These are phyloP conservation scores for Zaprionus ornatus DNA, from an alignment of 1,140 invertebrate species.

Conservation along the genomic window DNA sequence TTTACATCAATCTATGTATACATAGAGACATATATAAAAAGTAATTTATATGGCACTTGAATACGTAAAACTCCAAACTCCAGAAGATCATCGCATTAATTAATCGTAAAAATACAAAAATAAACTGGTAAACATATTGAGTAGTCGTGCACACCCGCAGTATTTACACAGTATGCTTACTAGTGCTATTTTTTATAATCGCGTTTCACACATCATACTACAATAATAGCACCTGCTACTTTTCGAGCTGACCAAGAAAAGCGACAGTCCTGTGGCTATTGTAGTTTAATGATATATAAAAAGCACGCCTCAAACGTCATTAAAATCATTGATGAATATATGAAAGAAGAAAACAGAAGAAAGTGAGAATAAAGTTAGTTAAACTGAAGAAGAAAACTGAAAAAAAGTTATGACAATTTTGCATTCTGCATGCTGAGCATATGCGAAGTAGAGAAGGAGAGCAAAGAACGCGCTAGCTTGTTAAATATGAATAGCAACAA, in stretches of 20 bases:
- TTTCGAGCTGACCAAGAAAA: constrained; percentile 70
- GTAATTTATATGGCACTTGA: constrained; percentile 62
- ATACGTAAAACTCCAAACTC: constrained; percentile 41
- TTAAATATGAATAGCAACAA: constrained; percentile 76
- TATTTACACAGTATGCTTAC: constrained; percentile 42
- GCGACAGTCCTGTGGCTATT: constrained; percentile 43
- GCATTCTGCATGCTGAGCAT: constrained; percentile 54
- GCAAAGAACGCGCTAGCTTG: constrained; percentile 70
- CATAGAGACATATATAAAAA: constrained; percentile 54
- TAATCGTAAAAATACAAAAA: constrained; percentile 43
- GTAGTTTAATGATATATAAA: constrained; percentile 16
- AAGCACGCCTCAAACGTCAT: constrained; percentile 6
- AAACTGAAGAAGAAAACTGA: constrained; percentile 26
- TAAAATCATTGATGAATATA: constrained; percentile 62
- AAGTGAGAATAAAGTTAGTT: constrained; percentile 9
- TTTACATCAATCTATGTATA: constrained; percentile 46
- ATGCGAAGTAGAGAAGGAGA: constrained; percentile 35
- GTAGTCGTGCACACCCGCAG: neutral
- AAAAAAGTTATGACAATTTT: constrained; percentile 73
- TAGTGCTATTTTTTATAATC: constrained; percentile 56
- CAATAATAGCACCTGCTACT: constrained; percentile 59
- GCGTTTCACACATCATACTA: constrained; percentile 23
- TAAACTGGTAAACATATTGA: constrained; percentile 63
- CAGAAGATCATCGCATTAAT: constrained; percentile 25
- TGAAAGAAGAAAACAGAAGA: constrained; percentile 42